Base-by-base conservation (phyloP, 2,888 invertebrate species). In the Dryocosmus kuriphilus region DNA sequence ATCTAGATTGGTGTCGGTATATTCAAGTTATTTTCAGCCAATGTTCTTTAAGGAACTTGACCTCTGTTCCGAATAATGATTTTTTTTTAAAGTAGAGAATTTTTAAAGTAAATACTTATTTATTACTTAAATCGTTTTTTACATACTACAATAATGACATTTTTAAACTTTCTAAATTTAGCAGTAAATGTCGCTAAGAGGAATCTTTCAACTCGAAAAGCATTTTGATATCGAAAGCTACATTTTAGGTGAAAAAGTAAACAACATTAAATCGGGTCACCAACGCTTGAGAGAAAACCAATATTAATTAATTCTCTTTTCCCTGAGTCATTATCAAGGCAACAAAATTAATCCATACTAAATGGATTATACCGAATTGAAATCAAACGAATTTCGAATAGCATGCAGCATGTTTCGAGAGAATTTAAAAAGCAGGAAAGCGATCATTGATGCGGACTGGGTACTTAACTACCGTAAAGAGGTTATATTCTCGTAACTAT, bases 381-480 rank as follows among this genome's bases (percentile, higher is more conserved):
- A 38, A 22, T 63, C 6, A 11, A 32, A 38, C 32, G 63, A 8
- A 35, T 35, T 63, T 35, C 35, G 11, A 63, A 63, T 6, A 11
- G n/a, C n/a, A 14, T 11, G 35, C 35, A 35, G 63, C 9, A 63
- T 35, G 32, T 35, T 63, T 71, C 16, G 11, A 51, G 7, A 51
- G 46, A 71, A 32, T 32, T 71, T 71, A n/a, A 51, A 71, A 71
- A 51, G 32, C 14, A n/a, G n/a, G n/a, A 71, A 71, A 71, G 46
- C 22, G n/a, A 71, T 71, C 51, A 7, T 41, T 38, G 11, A 41
- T 22, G 35, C 63, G 22, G n/a, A 35, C 38, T 63, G 35, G 32
- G 32, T 14, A 63, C 63, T 63, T 63, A 63, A 11, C 62, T 5
- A 35, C 3, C 22, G 14, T 65, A 60, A 60, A 16, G 60, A 60